Conservation (phyloP, 1,140 invertebrate genomes). For the Penaeus japonicus region DNA sequence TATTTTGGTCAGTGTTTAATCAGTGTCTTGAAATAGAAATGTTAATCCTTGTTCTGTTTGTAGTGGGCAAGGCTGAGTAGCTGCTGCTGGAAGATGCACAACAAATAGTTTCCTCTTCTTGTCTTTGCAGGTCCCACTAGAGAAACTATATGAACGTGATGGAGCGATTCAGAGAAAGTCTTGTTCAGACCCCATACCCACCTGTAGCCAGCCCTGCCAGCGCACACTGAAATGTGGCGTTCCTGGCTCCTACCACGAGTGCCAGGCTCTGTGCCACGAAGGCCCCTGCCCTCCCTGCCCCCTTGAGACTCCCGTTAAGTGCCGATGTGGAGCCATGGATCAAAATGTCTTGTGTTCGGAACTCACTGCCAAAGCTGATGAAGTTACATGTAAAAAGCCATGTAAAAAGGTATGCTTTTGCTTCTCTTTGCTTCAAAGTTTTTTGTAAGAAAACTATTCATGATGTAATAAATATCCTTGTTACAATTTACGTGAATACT, state of each 20-base stretch:
- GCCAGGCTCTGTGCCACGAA: slow-evolving; percentile 78
- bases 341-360: slow-evolving; percentile 83
- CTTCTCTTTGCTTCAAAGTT: not conserved
- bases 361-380: slow-evolving; percentile 74
- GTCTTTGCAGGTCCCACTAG: slow-evolving; percentile 26
- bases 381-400: slow-evolving; percentile 83
- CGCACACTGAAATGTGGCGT: slow-evolving; percentile 85
- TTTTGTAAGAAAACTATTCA: not conserved
- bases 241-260: slow-evolving; percentile 76
- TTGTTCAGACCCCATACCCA: slow-evolving; percentile 87
- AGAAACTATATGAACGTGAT: slow-evolving; percentile 55
- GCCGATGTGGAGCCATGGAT: slow-evolving; percentile 89
- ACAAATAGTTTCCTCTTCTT: not conserved
- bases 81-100: too few relatives aligned
- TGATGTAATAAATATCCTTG: too few relatives aligned
- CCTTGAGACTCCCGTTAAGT: slow-evolving; percentile 78
- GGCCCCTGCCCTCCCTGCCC: slow-evolving; percentile 85
- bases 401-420: slow-evolving; percentile 79
- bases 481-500: too few relatives aligned
- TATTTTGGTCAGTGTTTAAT: too few relatives aligned
- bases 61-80: too few relatives aligned
- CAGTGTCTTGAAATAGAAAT: too few relatives aligned
- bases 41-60: too few relatives aligned
- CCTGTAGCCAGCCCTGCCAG: slow-evolving; percentile 81
- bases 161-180: slow-evolving; percentile 64